Evolutionary conservation across 1,140 invertebrate genomes (phyloP), one percentile per base, ranked within the genome.

Genomic region (Drosophila asahinai): DNA sequence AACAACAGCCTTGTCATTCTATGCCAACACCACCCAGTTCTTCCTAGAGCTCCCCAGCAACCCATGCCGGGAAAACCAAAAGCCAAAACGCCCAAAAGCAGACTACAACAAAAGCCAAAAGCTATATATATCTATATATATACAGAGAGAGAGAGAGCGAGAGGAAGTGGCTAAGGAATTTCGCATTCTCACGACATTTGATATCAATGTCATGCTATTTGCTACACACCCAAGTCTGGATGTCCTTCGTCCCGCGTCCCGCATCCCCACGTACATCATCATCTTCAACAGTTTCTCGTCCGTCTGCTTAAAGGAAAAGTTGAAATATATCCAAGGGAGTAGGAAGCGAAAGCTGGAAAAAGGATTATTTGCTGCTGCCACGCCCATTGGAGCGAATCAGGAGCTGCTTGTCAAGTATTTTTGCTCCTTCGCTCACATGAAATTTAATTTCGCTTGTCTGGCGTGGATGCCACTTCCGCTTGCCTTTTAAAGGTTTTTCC

Each of bases 191-290:
- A 86, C 81, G 86, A 90, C 86, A 90, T 86, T 90, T 81, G 86
- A 90, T 90, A 89, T 89, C 86, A 89, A 89, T 89, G 86, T 89
- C 86, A 89, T 81, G 81, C 59, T 73, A 81, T 86, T 89, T 86
- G 52, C 79, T 60, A 75, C 72, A 75, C 71, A 64, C 59, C 59
- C 71, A 52, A 38, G 67, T 72, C 71, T 72, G 66, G 52, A 51
- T 62, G 51, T 57, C 33, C 36, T 43, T 43, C 15, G 8, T n/a
- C 40, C 57, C 11, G 9, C 17, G 22, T 25, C 22, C 5, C n/a
- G 2, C 22, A 1, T 9, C 22, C 17, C 19, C 33, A 52, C 57
- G 14, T 47, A 48, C 55, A 38, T 57, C 74, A 77, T 77, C 73
- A 19, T 58, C 65, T 62, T 48, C 40, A 52, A 57, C 38, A 67